A percentile compares a stretch with the other conserved stretches of the same genome.
Conservation (phyloP, 2,113 vertebrate genomes). For the Pelmatolapia mariae region DNA sequence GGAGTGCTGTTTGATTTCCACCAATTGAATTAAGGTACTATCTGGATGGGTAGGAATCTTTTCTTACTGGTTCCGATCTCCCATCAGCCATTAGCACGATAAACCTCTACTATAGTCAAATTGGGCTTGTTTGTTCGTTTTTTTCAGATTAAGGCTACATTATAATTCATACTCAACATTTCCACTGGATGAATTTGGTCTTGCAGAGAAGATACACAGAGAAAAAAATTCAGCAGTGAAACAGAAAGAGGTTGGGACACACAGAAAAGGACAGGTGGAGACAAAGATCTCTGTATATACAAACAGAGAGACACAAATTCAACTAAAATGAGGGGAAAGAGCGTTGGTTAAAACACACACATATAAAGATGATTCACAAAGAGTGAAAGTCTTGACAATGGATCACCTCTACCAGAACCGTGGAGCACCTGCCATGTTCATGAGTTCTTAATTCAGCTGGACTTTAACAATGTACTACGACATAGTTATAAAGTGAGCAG, state of each 20-base stretch:
- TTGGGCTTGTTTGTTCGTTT: background rate
- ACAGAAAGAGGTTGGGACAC: background rate
- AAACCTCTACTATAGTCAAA: constrained; percentile 13
- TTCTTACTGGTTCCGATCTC: constrained; percentile 35
- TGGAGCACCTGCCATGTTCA: constrained; percentile 30
- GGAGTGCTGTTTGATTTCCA: constrained; percentile 51
- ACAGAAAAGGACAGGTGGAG: background rate
- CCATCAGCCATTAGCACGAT: constrained; percentile 4
- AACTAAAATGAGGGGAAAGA: background rate
- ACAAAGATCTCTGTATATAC: background rate
- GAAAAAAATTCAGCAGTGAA: background rate
- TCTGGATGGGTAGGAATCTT: constrained; percentile 44
- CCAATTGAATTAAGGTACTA: constrained; percentile 62
- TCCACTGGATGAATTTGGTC: background rate
- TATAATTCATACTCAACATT: background rate
- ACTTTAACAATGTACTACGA: background rate
- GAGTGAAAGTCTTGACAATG: constrained; percentile 14
- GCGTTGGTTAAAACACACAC: constrained; percentile 1
- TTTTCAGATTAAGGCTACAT: background rate
- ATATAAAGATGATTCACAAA: constrained; percentile 27
- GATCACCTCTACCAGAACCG: constrained; percentile 44
- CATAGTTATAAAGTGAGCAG: background rate
- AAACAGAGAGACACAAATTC: background rate
- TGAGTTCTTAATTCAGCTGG: background rate
- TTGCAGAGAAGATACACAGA: constrained; percentile 20